phyloP scores from a whole-genome alignment of 2,113 vertebrate species.

The Gadus chalcogrammus region DNA sequence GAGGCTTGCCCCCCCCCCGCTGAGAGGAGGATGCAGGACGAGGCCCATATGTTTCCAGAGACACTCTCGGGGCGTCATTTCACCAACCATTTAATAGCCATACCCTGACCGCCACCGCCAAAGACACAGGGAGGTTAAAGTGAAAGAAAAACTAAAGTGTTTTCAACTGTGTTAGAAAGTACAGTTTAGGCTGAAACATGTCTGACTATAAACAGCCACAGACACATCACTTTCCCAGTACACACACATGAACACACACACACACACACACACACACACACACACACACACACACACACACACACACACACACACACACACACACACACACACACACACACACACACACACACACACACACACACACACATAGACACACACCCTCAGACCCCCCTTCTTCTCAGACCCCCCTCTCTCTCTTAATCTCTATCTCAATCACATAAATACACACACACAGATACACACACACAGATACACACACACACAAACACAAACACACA shows the following conservation, averaged over 20 bases:
- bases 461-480: not conserved
- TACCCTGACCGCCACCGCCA: no score
- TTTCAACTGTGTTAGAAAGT: no score
- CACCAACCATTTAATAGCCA: no score
- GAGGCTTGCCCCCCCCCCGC: constrained; percentile 34
- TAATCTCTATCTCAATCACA: no score
- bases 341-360: no score
- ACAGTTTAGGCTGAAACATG: no score
- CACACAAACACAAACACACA: not conserved
- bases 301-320: no score
- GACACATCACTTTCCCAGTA: not conserved
- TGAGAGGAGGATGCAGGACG: constrained; percentile 53
- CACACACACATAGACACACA: no score
- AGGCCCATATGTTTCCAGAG: constrained; percentile 52
- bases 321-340: no score
- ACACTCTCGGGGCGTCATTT: constrained; percentile 42
- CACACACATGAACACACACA: not conserved
- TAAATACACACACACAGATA: not conserved
- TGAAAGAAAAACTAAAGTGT: no score
- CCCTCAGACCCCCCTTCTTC: not conserved
- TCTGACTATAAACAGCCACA: not conserved
- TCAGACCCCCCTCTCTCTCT: no score
- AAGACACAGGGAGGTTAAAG: no score
- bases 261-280: not conserved
- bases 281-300: not conserved